These are phyloP conservation scores for Hydroisotoma schaefferi DNA, from an alignment of 2,888 invertebrate species.

Conservation along the genomic window DNA sequence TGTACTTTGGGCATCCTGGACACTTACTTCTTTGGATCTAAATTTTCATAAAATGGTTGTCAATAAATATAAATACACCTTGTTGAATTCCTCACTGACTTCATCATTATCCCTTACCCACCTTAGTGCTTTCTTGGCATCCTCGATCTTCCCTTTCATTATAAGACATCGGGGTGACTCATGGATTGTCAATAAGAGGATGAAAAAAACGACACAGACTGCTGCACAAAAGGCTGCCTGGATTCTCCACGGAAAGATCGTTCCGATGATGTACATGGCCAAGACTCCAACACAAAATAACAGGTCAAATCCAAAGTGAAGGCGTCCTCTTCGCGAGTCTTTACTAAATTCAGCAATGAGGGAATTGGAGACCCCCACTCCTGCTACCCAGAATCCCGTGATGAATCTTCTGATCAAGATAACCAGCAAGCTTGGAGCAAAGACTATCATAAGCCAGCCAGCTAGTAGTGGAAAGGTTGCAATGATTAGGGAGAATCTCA, in stretches of 20 bases:
- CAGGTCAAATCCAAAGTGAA: constrained; percentile 21
- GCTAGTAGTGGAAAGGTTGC: neutral
- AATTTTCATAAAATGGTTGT: neutral
- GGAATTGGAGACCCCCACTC: constrained; percentile 16
- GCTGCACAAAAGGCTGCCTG: constrained; percentile 8
- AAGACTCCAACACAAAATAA: constrained; percentile 20
- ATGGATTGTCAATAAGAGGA: neutral
- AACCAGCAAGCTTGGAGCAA: neutral
- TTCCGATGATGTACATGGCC: constrained; percentile 14
- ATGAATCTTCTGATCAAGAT: constrained; percentile 12
- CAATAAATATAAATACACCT: constrained; percentile 3
- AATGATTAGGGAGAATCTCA: constrained; percentile 4
- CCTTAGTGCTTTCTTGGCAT: constrained; percentile 8
- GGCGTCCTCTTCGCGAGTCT: neutral
- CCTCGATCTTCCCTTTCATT: neutral
- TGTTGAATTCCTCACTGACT: neutral
- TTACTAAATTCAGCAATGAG: constrained; percentile 16
- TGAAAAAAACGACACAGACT: constrained; percentile 5
- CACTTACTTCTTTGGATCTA: neutral
- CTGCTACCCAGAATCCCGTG: constrained; percentile 15
- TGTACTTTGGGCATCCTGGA: neutral
- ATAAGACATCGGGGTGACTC: constrained; percentile 10
- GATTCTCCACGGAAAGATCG: constrained; percentile 12
- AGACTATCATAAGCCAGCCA: constrained; percentile 6
- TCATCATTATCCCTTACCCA: neutral